Conservation (phyloP, 2,797 vertebrate species). For the Scyliorhinus canicula region DNA sequence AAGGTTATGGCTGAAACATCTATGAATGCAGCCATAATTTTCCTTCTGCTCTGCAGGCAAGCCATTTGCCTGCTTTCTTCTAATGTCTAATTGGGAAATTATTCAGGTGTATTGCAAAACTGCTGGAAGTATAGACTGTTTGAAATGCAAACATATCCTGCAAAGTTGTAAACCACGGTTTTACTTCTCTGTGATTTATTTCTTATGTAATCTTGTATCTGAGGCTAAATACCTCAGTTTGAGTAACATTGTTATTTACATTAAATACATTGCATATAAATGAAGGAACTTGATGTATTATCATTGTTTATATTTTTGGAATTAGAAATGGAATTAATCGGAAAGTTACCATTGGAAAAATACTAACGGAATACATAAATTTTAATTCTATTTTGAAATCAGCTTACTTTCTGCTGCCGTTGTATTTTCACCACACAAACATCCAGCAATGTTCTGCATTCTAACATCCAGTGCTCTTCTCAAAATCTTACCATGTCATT, state of each 20-base stretch:
- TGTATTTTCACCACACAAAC: background rate
- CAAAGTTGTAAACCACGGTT: background rate
- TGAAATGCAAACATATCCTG: background rate
- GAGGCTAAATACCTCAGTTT: background rate
- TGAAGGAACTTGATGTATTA: background rate
- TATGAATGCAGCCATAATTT: constrained; percentile 14
- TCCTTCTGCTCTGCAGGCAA: background rate
- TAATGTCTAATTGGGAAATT: background rate
- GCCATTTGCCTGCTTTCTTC: background rate
- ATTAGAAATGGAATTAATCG: background rate
- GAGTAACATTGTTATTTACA: background rate
- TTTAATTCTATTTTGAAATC: background rate
- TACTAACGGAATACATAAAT: background rate
- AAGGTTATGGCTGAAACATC: background rate
- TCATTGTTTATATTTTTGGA: constrained; percentile 1
- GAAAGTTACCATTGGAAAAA: background rate
- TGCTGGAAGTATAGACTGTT: background rate
- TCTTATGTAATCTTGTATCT: background rate
- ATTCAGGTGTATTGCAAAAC: background rate
- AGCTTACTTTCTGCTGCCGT: background rate
- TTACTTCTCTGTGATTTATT: background rate
- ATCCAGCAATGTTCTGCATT: background rate
- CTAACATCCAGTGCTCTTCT: background rate
- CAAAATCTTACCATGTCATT: background rate
- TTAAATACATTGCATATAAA: background rate